phyloP scores from a whole-genome alignment of 2,113 vertebrate species.

The Genyomyrus donnyi region DNA sequence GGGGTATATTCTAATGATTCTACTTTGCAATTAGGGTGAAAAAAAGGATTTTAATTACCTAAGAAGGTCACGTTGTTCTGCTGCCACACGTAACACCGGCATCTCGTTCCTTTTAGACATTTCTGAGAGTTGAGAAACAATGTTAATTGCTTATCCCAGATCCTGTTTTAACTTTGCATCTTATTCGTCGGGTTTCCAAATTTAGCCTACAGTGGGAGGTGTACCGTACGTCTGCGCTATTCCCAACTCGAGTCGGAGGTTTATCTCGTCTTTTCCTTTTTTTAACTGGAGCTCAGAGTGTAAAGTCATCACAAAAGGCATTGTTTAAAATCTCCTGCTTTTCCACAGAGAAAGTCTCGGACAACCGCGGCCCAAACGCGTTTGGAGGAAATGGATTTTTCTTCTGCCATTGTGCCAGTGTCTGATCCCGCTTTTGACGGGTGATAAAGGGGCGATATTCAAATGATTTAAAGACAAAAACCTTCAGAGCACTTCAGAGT shows the following conservation, averaged over 20 bases:
- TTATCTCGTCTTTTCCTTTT: slow-evolving; percentile 23
- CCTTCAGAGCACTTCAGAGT: background rate
- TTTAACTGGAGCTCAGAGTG: slow-evolving; percentile 53
- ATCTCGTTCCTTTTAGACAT: slow-evolving; percentile 46
- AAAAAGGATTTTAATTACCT: slow-evolving; percentile 72
- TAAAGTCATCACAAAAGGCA: slow-evolving; percentile 63
- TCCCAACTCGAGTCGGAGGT: slow-evolving; percentile 24
- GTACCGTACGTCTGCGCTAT: slow-evolving; percentile 58
- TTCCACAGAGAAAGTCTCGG: slow-evolving; percentile 18
- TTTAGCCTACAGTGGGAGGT: slow-evolving; percentile 57
- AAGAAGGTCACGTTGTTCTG: slow-evolving; percentile 68
- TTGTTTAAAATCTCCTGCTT: slow-evolving; percentile 57
- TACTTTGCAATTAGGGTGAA: slow-evolving; percentile 72
- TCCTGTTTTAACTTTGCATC: slow-evolving; percentile 62
- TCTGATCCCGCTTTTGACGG: background rate
- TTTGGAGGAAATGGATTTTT: background rate
- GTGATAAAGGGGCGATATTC: background rate
- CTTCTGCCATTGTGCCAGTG: background rate
- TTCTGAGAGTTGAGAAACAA: slow-evolving; percentile 55
- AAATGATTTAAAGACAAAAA: background rate
- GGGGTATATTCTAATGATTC: slow-evolving; percentile 67
- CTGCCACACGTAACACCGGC: slow-evolving; percentile 58
- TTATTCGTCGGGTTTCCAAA: slow-evolving; percentile 51
- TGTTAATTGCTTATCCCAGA: slow-evolving; percentile 66
- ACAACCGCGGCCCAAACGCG: background rate